These are phyloP conservation scores for Chrosomus eos DNA, from an alignment of 2,797 vertebrate genomes.

Conservation along the genomic window DNA sequence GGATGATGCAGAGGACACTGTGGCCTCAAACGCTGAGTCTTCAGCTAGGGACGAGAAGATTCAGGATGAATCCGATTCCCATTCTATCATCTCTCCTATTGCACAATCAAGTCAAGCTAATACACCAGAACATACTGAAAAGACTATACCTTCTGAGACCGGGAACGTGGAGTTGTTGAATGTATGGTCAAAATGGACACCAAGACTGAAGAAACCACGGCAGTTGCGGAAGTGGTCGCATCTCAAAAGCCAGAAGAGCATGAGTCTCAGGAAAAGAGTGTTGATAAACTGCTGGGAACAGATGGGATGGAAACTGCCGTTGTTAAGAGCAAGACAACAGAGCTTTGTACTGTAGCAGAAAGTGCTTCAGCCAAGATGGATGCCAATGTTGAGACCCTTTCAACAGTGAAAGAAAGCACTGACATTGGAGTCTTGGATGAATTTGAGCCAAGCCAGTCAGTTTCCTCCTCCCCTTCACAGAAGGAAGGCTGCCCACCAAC, in stretches of 20 bases:
- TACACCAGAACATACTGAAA: conserved; percentile 38
- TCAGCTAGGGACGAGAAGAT: conserved; percentile 8
- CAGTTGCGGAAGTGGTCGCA: not conserved
- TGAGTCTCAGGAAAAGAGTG: not conserved
- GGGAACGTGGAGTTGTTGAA: not conserved
- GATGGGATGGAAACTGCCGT: conserved; percentile 56
- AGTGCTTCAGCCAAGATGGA: not conserved
- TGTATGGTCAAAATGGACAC: not conserved
- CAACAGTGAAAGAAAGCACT: not conserved
- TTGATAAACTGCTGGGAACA: not conserved
- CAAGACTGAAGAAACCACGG: not conserved
- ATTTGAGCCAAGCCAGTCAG: not conserved
- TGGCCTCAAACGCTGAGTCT: not conserved
- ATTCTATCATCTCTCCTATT: not conserved
- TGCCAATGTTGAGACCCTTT: not conserved
- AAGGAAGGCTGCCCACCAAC: not conserved
- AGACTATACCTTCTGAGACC: conserved; percentile 22
- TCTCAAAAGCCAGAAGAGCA: conserved; percentile 13
- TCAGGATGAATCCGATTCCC: not conserved
- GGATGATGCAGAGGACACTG: conserved; percentile 65
- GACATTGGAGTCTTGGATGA: not conserved
- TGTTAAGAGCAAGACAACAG: not conserved
- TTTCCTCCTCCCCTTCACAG: conserved; percentile 6
- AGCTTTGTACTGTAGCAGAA: conserved; percentile 2
- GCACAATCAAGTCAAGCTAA: conserved; percentile 1